Evolutionary conservation across 1,140 invertebrate species (phyloP), one percentile per base, ranked within the genome.

Genomic region (Plodia interpunctella): DNA sequence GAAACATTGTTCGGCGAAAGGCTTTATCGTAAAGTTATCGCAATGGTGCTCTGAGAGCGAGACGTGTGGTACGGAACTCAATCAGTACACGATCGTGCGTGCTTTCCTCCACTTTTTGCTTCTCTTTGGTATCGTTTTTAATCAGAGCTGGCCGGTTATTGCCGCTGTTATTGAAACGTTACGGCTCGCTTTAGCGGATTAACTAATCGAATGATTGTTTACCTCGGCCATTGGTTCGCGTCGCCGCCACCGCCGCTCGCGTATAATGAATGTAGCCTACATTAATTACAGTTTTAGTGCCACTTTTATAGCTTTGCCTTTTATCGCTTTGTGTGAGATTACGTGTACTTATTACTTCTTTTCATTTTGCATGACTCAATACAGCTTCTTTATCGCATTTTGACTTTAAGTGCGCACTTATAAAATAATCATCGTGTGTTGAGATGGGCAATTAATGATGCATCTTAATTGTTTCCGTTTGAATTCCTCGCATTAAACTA

Each of bases 231-330:
- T 70, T 77, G 63, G 68, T 69, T 74, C 65, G 66, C 59, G 67
- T 73, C 71, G 65, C 65, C 66, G 61, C 60, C 66, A 69, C 68
- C 59, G 70, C 57, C 67, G 51, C 66, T 69, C 71, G 69, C 72
- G 76, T 78, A 76, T 79, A 85, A 86, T 78, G 76, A 82, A 77
- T 68, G 74, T 74, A 66, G 60, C 70, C 63, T 69, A 80, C 82
- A 81, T 81, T 88, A 84, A 88, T 88, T 85, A 87, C 70, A 71
- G 68, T 74, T 83, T 83, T 83, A 85, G 69, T 83, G 68, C 78
- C 62, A 67, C 57, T 82, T 87, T 88, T 82, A 88, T 76, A 65
- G 61, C 62, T 72, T 57, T 64, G 65, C 60, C 61, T 65, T 81
- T 87, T 85, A 85, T 83, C 74, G 78, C 69, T 53, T 60, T 60